Evolutionary conservation across 2,797 vertebrate genomes (phyloP).

Genomic region (Hoplostethus atlanticus): DNA sequence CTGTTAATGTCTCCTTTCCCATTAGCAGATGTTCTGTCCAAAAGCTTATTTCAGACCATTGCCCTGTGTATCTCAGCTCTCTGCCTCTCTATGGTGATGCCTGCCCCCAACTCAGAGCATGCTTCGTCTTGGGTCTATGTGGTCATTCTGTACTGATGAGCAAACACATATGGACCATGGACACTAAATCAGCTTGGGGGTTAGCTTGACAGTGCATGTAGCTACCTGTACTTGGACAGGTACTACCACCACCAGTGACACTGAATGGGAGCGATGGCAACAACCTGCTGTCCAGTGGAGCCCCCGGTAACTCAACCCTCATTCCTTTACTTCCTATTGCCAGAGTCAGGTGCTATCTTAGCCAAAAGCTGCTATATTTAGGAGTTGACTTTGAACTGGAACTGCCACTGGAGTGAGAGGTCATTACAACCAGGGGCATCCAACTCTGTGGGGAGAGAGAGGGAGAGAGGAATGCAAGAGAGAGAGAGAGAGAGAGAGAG

Average conservation of each 20-base stretch:
- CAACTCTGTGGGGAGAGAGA: slow-evolving; percentile 26
- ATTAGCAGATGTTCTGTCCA: slow-evolving; percentile 3
- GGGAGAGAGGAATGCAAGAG: neutral
- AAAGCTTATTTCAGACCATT: neutral
- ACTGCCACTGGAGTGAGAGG: slow-evolving; percentile 38
- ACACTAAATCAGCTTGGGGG: slow-evolving; percentile 63
- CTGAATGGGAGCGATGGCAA: slow-evolving; percentile 61
- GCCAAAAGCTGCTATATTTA: slow-evolving; percentile 63
- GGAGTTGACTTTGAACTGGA: slow-evolving; percentile 73
- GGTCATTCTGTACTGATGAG: slow-evolving; percentile 17
- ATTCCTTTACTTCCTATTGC: slow-evolving; percentile 53
- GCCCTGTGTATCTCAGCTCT: neutral
- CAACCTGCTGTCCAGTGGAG: slow-evolving; percentile 52
- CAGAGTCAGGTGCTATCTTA: slow-evolving; percentile 27
- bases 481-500: neutral
- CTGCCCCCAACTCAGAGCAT: too few relatives aligned
- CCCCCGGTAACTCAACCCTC: slow-evolving; percentile 58
- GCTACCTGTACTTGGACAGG: slow-evolving; percentile 37
- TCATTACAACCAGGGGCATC: slow-evolving; percentile 29
- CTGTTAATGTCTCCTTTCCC: neutral
- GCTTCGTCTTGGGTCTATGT: too few relatives aligned
- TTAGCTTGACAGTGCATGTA: slow-evolving; percentile 59
- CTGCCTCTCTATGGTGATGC: neutral
- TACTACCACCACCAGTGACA: slow-evolving; percentile 51
- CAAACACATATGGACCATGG: slow-evolving; percentile 20